These are phyloP conservation scores for Callipepla squamata DNA, from an alignment of 2,113 vertebrate species.

Conservation along the genomic window DNA sequence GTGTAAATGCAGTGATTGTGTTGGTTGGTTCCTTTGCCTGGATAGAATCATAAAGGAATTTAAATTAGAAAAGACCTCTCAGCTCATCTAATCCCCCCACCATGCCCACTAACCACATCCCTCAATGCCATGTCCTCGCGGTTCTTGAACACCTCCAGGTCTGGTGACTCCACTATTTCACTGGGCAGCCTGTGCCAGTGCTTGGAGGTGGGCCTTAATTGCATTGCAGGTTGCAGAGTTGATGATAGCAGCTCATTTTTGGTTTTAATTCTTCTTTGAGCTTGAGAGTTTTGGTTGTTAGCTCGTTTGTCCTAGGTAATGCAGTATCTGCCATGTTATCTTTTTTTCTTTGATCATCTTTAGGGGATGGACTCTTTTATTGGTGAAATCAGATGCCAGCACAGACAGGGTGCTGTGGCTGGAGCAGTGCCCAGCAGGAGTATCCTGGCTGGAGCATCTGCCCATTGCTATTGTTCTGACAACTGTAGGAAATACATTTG, in stretches of 20 bases:
- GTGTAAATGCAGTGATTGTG: background rate
- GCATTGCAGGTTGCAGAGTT: background rate
- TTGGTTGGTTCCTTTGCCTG: background rate
- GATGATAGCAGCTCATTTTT: background rate
- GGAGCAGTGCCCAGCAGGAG: background rate
- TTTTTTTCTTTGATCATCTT: background rate
- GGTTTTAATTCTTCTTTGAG: background rate
- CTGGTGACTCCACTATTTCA: too few species aligned
- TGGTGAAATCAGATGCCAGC: background rate
- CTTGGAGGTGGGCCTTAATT: background rate
- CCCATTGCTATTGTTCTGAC: background rate
- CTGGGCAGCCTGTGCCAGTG: background rate
- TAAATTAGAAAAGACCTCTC: too few species aligned
- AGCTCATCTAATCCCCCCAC: too few species aligned
- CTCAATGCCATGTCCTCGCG: too few species aligned
- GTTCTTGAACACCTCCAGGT: too few species aligned
- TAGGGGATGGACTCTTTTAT: background rate
- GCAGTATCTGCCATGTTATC: rapidly evolving
- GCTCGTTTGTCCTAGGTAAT: background rate
- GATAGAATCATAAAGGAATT: background rate
- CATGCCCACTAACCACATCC: too few species aligned
- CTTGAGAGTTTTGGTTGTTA: background rate
- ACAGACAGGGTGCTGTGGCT: background rate
- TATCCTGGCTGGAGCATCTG: background rate
- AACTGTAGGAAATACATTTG: background rate